Evolutionary conservation across 2,888 invertebrate genomes (phyloP), one percentile per base, ranked within the genome.

Genomic region (Allolobophora icterica): DNA sequence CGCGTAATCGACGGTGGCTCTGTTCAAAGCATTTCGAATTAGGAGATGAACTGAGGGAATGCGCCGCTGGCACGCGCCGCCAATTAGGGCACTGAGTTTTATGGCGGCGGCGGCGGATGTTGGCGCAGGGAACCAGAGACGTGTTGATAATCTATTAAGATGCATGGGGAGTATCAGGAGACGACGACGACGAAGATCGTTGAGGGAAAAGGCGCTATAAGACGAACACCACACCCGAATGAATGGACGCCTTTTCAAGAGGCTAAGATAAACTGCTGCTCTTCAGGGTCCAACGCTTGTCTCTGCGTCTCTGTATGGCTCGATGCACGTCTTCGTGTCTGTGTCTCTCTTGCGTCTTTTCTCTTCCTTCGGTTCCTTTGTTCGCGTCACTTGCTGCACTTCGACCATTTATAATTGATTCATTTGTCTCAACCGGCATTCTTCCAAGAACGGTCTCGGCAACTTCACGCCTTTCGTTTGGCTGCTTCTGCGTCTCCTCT

Each of bases 201-300:
- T n/a, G n/a, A n/a, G 71, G 71, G n/a, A n/a, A n/a, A 71, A 71
- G 71, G 24, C 52, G 52, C 45, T 15, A n/a, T 45, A 52, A 21
- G 52, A 21, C 52, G 30, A 71, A n/a, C 71, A 71, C 71, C 71
- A 71, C 30, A 71, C 11, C 30, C 71, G 71, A 71, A 71, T 71
- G 71, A 71, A n/a, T 71, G 71, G 71, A 71, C 30, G 71, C 30
- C 71, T n/a, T 58, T 71, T 30, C 71, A n/a, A 71, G 30, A 30
- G 71, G 71, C 30, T n/a, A 71, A 71, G 71, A 71, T 71, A 71
- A n/a, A 71, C 71, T 71, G 71, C n/a, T n/a, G 71, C n/a, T 71
- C 71, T 71, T 71, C 71, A n/a, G 71, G n/a, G 71, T 11, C 71
- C 71, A n/a, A n/a, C 13, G n/a, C 40, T n/a, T 89, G 24, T 21